These are phyloP conservation scores for Puntigrus tetrazona DNA, from an alignment of 2,113 vertebrate genomes.

Conservation along the genomic window DNA sequence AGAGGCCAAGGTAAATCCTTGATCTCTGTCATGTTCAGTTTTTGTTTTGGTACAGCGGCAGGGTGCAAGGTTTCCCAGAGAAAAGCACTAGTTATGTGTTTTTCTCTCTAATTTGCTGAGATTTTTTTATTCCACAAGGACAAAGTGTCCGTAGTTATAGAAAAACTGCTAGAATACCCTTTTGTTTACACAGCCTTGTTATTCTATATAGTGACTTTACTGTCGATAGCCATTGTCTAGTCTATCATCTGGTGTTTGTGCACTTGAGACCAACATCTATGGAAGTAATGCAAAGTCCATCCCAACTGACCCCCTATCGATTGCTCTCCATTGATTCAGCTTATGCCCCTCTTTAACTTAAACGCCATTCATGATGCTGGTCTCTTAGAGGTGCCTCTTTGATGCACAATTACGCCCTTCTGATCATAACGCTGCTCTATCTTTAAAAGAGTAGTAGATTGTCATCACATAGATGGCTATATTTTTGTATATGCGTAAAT, in stretches of 20 bases:
- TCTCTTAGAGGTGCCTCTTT: not conserved
- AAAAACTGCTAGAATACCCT: not conserved
- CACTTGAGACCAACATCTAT: not conserved
- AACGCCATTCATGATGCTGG: not conserved
- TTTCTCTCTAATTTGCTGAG: not conserved
- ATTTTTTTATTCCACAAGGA: not conserved
- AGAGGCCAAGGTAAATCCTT: too few species aligned
- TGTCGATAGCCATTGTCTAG: not conserved
- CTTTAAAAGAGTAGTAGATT: not conserved
- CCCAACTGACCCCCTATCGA: not conserved
- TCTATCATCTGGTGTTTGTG: not conserved
- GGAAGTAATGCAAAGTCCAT: not conserved
- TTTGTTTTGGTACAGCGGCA: too few species aligned
- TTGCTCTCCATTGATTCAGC: not conserved
- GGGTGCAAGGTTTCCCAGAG: too few species aligned
- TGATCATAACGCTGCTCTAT: not conserved
- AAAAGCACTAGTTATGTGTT: not conserved
- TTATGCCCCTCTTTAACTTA: not conserved
- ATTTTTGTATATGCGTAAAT: not conserved
- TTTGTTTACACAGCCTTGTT: not conserved
- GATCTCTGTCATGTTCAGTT: too few species aligned
- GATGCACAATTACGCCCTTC: not conserved
- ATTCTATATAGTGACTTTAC: not conserved
- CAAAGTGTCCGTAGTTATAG: not conserved
- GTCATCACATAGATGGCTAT: not conserved